Evolutionary conservation across 2,888 invertebrate species (phyloP).

Genomic region (Amblyjoppa fuscipennis): DNA sequence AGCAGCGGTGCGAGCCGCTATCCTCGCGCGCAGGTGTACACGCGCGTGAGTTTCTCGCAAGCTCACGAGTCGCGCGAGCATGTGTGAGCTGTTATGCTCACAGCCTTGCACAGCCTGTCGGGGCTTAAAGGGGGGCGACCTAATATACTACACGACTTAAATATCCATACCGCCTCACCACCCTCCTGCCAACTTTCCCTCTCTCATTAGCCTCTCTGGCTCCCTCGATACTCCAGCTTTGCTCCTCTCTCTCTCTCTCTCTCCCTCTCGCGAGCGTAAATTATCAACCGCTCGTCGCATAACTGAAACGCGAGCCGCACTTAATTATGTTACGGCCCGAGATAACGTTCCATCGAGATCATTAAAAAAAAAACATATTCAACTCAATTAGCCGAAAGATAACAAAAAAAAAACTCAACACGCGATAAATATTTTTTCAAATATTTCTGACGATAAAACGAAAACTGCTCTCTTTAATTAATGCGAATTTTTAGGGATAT

Average conservation of each 20-base stretch:
- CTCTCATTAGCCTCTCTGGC: slow-evolving; percentile 48
- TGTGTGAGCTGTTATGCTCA: slow-evolving; percentile 45
- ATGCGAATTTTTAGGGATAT: background rate
- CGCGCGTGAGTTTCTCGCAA: slow-evolving; percentile 55
- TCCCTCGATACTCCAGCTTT: slow-evolving; percentile 23
- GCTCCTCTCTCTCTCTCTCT: slow-evolving; percentile 40
- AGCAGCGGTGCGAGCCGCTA: slow-evolving; percentile 53
- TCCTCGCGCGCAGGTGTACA: slow-evolving; percentile 61
- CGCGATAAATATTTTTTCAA: background rate
- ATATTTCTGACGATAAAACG: background rate
- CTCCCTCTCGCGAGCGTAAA: slow-evolving; percentile 32
- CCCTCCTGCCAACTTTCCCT: slow-evolving; percentile 30
- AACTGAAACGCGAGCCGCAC: background rate
- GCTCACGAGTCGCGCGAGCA: slow-evolving; percentile 40
- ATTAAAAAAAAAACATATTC: background rate
- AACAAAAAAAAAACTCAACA: slow-evolving; percentile 11
- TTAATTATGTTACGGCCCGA: background rate
- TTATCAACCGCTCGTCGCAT: slow-evolving; percentile 49
- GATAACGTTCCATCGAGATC: background rate
- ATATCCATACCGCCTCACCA: slow-evolving; percentile 32
- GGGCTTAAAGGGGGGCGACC: slow-evolving; percentile 46
- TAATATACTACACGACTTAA: slow-evolving; percentile 45
- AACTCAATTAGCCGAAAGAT: background rate
- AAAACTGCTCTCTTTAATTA: background rate
- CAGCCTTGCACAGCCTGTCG: slow-evolving; percentile 42